These are phyloP conservation scores for Argyra leucocephala DNA, from an alignment of 2,888 invertebrate genomes.

Conservation along the genomic window DNA sequence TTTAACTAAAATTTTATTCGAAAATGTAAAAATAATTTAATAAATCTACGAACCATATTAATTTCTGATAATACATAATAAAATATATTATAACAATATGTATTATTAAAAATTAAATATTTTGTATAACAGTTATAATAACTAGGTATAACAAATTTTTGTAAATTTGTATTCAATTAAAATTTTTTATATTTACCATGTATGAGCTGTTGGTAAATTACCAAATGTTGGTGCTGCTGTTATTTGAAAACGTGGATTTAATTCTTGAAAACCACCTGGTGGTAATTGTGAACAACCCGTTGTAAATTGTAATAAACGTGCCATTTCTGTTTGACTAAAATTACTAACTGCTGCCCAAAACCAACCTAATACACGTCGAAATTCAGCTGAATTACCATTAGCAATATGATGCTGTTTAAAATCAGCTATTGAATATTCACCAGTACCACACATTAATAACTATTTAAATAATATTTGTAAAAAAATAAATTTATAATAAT, in stretches of 20 bases:
- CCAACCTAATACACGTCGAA: constrained; percentile 77
- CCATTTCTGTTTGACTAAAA: constrained; percentile 87
- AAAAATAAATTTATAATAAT: background rate
- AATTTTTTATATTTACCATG: constrained; percentile 56
- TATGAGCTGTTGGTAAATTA: constrained; percentile 87
- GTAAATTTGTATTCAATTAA: background rate
- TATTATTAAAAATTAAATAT: too few relatives aligned
- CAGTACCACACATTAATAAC: constrained; percentile 86
- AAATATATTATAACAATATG: too few relatives aligned
- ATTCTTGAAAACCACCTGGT: constrained; percentile 79
- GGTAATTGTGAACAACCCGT: constrained; percentile 89
- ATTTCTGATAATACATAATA: too few relatives aligned
- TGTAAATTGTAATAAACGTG: constrained; percentile 81
- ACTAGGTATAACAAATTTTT: too few relatives aligned
- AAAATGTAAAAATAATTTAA: too few relatives aligned
- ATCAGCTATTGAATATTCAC: constrained; percentile 82
- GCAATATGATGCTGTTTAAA: constrained; percentile 81
- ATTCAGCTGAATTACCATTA: constrained; percentile 70
- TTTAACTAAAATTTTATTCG: background rate
- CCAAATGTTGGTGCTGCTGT: constrained; percentile 83
- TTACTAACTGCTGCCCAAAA: constrained; percentile 84
- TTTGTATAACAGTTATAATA: too few relatives aligned
- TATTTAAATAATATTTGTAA: constrained; percentile 44
- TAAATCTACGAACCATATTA: too few relatives aligned
- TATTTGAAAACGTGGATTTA: constrained; percentile 85